phyloP scores from a whole-genome alignment of 2,888 invertebrate genomes.

The Labia minor region DNA sequence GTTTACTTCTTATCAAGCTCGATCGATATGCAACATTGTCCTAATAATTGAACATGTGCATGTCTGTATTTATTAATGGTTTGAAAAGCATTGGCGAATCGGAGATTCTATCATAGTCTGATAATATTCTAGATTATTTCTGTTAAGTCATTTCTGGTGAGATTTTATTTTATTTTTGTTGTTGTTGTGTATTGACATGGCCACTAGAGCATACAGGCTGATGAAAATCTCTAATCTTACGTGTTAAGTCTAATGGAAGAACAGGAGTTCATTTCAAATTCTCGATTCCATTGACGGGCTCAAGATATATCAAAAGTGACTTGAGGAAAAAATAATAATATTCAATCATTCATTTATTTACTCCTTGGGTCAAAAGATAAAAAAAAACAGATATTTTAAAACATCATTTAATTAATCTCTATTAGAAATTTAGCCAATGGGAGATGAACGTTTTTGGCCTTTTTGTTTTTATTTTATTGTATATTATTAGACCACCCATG shows the following conservation, averaged over 20 bases:
- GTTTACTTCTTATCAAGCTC: not conserved
- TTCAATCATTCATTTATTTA: no score
- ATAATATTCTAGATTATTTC: not conserved
- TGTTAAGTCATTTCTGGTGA: not conserved
- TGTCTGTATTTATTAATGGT: constrained; percentile 7
- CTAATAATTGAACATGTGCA: constrained; percentile 6
- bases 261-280: not conserved
- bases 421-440: no score
- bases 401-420: no score
- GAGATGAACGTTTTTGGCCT: no score
- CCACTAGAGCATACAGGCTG: not conserved
- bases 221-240: not conserved
- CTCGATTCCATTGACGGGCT: no score
- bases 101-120: not conserved
- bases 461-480: no score
- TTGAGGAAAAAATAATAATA: no score
- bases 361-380: no score
- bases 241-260: not conserved
- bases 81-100: not conserved
- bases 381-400: no score
- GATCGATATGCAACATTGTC: constrained; percentile 4
- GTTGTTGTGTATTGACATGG: not conserved
- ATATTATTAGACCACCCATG: no score
- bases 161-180: constrained; percentile 4
- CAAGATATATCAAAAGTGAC: no score